Percentiles rank a stretch among this genome's conserved stretches.
Conservation (phyloP, 2,797 vertebrate species). For the Cygnus olor region DNA sequence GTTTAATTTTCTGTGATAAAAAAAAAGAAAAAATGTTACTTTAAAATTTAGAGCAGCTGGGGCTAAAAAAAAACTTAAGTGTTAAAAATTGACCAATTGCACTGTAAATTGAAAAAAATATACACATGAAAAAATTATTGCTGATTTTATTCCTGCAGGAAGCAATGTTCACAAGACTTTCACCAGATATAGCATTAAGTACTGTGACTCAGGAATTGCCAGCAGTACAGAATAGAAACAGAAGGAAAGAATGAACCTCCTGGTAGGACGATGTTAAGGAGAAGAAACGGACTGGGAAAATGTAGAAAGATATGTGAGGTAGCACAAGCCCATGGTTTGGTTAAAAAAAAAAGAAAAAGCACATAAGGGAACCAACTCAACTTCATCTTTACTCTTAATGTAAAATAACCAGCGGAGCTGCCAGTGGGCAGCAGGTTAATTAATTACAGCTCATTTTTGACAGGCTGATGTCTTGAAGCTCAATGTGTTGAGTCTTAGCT, state of each 20-base stretch:
- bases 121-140: not conserved
- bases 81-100: not conserved
- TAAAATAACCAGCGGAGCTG: not conserved
- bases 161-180: not conserved
- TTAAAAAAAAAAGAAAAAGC: too few relatives aligned
- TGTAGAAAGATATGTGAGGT: rapidly evolving
- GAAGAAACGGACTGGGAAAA: not conserved
- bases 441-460: not conserved
- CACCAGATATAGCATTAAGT: not conserved
- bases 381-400: not conserved
- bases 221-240: not conserved
- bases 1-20: too few relatives aligned
- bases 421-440: not conserved
- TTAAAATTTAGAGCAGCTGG: not conserved
- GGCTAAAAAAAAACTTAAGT: not conserved
- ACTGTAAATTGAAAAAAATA: not conserved
- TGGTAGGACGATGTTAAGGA: not conserved
- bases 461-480: not conserved
- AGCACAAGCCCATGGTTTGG: not conserved
- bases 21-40: not conserved
- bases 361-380: not conserved
- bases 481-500: too few relatives aligned
- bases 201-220: not conserved
- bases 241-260: not conserved
- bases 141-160: not conserved